Percentiles rank a stretch among this genome's conserved stretches.
phyloP scores from a whole-genome alignment of 2,888 invertebrate genomes.

The Augiades crinisus region DNA sequence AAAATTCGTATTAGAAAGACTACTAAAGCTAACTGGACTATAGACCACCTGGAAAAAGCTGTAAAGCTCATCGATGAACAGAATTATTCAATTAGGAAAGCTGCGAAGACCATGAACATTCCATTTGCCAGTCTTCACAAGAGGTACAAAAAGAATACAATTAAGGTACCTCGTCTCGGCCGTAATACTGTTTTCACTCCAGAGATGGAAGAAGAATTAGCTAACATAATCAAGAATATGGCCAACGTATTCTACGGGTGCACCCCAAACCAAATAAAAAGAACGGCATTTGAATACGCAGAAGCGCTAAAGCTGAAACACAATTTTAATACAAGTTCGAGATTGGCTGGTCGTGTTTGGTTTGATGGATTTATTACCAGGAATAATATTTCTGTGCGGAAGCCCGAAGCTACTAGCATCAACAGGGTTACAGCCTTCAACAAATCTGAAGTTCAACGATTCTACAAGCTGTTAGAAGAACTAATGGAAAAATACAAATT shows the following conservation, averaged over 20 bases:
- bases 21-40: constrained; percentile 31
- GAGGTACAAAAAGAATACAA: constrained; percentile 22
- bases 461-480: constrained; percentile 36
- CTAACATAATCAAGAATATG: constrained; percentile 35
- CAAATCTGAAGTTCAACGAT: constrained; percentile 37
- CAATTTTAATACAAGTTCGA: constrained; percentile 31
- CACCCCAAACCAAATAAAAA: constrained; percentile 36
- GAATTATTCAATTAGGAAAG: constrained; percentile 30
- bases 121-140: constrained; percentile 32
- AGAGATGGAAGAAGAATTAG: constrained; percentile 34
- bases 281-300: constrained; percentile 29
- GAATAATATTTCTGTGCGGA: constrained; percentile 32
- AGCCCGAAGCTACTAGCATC: constrained; percentile 39
- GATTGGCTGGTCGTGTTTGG: constrained; percentile 34
- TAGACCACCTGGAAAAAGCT: constrained; percentile 29
- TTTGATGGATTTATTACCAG: constrained; percentile 33
- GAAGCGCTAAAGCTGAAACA: constrained; percentile 27
- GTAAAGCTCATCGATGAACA: constrained; percentile 19
- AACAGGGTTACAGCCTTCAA: constrained; percentile 41
- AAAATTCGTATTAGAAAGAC: constrained; percentile 29
- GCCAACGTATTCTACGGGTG: constrained; percentile 38
- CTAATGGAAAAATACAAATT: constrained; percentile 39
- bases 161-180: constrained; percentile 22
- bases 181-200: constrained; percentile 31
- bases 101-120: constrained; percentile 28